Conservation (phyloP, 2,113 vertebrate species). For the Podarcis raffonei region DNA sequence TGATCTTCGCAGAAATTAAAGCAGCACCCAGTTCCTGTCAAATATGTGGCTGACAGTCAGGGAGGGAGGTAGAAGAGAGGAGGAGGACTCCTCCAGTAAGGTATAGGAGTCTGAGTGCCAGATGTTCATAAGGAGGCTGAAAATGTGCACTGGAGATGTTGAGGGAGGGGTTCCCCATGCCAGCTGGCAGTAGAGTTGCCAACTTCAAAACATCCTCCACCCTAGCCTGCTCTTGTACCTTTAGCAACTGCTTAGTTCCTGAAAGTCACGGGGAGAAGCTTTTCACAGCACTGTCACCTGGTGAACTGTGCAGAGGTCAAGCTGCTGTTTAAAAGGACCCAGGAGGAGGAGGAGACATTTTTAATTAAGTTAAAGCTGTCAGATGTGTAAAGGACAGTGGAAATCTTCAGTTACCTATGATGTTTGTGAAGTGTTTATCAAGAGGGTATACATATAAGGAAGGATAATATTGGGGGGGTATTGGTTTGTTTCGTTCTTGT, state of each 20-base stretch:
- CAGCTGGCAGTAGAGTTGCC: background rate
- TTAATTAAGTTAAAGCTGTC: background rate
- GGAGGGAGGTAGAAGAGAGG: background rate
- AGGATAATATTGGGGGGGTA: too few species aligned
- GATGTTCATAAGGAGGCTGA: background rate
- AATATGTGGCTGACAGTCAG: background rate
- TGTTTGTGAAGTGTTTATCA: too few species aligned
- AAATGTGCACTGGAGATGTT: background rate
- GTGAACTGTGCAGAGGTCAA: background rate
- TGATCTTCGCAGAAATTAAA: background rate
- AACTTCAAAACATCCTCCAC: background rate
- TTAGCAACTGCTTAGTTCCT: background rate
- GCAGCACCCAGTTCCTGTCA: background rate
- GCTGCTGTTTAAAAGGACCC: background rate
- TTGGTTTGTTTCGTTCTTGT: too few species aligned
- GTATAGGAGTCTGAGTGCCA: too few species aligned
- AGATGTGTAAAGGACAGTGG: background rate
- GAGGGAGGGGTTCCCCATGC: rapidly evolving
- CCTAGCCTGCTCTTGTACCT: background rate
- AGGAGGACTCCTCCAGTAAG: background rate
- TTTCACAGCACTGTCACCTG: background rate
- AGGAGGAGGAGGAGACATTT: background rate
- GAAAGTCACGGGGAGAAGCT: background rate
- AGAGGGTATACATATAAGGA: background rate
- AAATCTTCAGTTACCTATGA: background rate